Evolutionary conservation across 2,888 invertebrate genomes (phyloP), one percentile per base, ranked within the genome.

Genomic region (Torymus texanus): DNA sequence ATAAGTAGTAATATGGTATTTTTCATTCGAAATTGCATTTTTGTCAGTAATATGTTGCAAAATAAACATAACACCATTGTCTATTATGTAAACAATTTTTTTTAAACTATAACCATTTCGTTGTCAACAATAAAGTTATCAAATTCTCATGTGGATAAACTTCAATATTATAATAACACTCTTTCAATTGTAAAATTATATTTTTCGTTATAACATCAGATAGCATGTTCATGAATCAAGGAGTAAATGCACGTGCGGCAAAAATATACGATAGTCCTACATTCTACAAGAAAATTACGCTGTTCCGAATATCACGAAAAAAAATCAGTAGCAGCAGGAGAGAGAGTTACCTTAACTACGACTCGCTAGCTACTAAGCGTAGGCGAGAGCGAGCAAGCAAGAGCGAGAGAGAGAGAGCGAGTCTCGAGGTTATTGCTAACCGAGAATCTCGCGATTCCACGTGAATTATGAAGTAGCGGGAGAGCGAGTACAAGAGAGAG

Each of bases 361-460:
- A 77, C 55, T 55, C 41, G 58, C 29, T 41, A 65, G 63, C 63
- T 65, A 65, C 50, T 61, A 21, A 24, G 41, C 12, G 21, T 2
- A 21, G 21, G 21, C 21, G 21, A 21, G 41, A 50, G 55, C 13
- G 51, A 78, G 10, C 16, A 3, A 21, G 21, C 21, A 21, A 21
- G 21, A 21, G 59, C 5, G 24, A 61, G 41, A 71, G 61, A 29
- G n/a, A n/a, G n/a, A 24, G 61, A 29, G 63, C 66, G 76, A 59
- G 63, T 61, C 51, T 41, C 41, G 41, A 41, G 41, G 61, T 78
- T 78, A 78, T 78, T 73, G 78, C 78, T 62, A 78, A 73, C 72
- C 73, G 78, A 78, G 78, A 78, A 78, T 73, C 73, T 68, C 73
- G 78, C 73, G 73, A 78, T 73, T 67, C 62, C 55, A 56, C 67